Percentiles rank a stretch among this genome's conserved stretches.
phyloP scores from a whole-genome alignment of 1,140 invertebrate genomes.

The Monochamus saltuarius region DNA sequence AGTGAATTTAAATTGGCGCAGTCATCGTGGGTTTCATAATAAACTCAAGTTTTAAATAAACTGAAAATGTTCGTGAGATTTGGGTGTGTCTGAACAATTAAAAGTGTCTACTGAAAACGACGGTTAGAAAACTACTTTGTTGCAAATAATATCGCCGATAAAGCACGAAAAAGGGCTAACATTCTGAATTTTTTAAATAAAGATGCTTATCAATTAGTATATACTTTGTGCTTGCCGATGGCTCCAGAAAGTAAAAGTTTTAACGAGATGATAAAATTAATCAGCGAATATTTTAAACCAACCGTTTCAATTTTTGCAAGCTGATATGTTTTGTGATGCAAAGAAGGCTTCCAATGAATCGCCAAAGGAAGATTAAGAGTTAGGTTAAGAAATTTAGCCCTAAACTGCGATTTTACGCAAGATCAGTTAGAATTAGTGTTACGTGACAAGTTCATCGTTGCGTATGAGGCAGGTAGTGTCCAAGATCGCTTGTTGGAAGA shows the following conservation, averaged over 20 bases:
- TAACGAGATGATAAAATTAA: background rate
- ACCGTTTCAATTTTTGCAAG: background rate
- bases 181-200: too few species aligned
- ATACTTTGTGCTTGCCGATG: conserved; percentile 4
- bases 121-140: conserved; percentile 12
- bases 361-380: conserved; percentile 8
- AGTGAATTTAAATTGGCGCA: too few species aligned
- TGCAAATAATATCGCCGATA: conserved; percentile 9
- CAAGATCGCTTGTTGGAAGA: conserved; percentile 24
- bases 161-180: conserved; percentile 4
- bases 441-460: conserved; percentile 19
- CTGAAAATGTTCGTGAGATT: too few species aligned
- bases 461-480: conserved; percentile 13
- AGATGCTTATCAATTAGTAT: conserved; percentile 13
- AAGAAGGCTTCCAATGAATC: background rate
- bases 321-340: conserved; percentile 11
- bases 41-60: too few species aligned
- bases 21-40: too few species aligned
- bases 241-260: background rate
- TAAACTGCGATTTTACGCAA: conserved; percentile 9
- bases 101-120: too few species aligned
- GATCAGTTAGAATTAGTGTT: conserved; percentile 4
- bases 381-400: conserved; percentile 13
- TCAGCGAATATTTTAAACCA: conserved; percentile 3
- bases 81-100: too few species aligned